Base-by-base conservation (phyloP, 2,888 invertebrate species). In the Papilio elwesi region DNA sequence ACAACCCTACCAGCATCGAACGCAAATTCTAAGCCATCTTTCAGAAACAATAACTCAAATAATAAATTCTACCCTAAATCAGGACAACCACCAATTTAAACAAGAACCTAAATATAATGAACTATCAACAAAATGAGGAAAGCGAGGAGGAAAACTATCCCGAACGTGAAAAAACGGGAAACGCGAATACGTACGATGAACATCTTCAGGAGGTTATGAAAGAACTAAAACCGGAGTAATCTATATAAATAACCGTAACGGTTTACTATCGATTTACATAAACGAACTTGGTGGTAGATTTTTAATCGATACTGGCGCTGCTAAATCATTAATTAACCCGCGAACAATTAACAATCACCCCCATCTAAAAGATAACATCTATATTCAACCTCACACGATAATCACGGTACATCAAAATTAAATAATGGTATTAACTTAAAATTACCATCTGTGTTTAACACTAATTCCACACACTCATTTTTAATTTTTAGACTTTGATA, bases 221-320 rank as follows among this genome's bases (percentile, higher is more conserved):
- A 26, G 26, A 26, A 26, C 2, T 26, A 26, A 26, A 4, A 2
- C 26, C 1, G 26, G 26, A 26, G 4, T 53, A 53, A 53, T 8
- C 0, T 53, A 53, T 15, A 53, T 53, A 6, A 53, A 53, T 9
- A 53, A 66, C 9, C 66, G 16, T 13, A 59, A 38, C 12, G 59
- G 59, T 13, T 36, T 48, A 16, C 47, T 15, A 48, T 64, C 53
- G 1, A 53, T 53, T 53, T 64, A 64, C 12, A 26, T 49, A 12
- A 64, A 16, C 16, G 64, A 64, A 13, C 15, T 48, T 26, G 64
- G 64, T 9, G 48, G 49, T 26, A 10, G 64, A 49, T 49, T 64
- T 12, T 10, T 64, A 6, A 64, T 64, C 9, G 64, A 64, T 12
- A 64, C 26, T 26, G 64, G 64, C 10, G 49, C 64, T 4, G 49